phyloP scores from a whole-genome alignment of 2,888 invertebrate genomes.

The Hylaea fasciaria region DNA sequence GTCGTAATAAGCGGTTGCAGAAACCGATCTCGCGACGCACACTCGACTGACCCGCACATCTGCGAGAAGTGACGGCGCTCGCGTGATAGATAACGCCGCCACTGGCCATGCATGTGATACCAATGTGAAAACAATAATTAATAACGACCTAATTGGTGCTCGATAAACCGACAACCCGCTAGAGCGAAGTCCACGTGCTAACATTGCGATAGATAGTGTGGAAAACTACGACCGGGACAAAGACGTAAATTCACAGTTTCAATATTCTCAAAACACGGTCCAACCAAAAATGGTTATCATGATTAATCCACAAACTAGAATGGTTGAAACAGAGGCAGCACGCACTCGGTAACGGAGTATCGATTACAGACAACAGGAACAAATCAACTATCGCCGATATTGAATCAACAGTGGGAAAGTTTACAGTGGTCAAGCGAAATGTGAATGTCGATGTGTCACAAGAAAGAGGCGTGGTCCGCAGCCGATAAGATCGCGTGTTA shows the following conservation, averaged over 20 bases:
- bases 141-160: conserved; percentile 70
- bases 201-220: conserved; percentile 47
- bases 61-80: conserved; percentile 45
- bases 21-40: conserved; percentile 39
- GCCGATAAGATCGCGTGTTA: conserved; percentile 22
- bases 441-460: conserved; percentile 36
- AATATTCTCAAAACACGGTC: background rate
- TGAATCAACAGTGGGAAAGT: conserved; percentile 1
- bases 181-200: conserved; percentile 54
- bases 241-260: background rate
- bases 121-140: conserved; percentile 64
- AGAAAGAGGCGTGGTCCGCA: conserved; percentile 31
- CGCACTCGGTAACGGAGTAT: too few species aligned
- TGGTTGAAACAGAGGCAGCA: too few species aligned
- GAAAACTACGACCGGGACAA: conserved; percentile 34
- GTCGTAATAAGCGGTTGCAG: conserved; percentile 42
- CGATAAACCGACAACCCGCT: conserved; percentile 61
- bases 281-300: background rate
- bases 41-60: conserved; percentile 46
- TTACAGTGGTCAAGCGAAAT: conserved; percentile 18
- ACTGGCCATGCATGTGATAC: conserved; percentile 51
- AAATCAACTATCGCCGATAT: conserved; percentile 6
- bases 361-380: conserved; percentile 1
- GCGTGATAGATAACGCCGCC: conserved; percentile 65
- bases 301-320: too few species aligned